Percentiles rank a stretch among this genome's conserved stretches.
These are phyloP conservation scores for Drosophila imparisetae DNA, from an alignment of 2,888 invertebrate species.

Conservation along the genomic window DNA sequence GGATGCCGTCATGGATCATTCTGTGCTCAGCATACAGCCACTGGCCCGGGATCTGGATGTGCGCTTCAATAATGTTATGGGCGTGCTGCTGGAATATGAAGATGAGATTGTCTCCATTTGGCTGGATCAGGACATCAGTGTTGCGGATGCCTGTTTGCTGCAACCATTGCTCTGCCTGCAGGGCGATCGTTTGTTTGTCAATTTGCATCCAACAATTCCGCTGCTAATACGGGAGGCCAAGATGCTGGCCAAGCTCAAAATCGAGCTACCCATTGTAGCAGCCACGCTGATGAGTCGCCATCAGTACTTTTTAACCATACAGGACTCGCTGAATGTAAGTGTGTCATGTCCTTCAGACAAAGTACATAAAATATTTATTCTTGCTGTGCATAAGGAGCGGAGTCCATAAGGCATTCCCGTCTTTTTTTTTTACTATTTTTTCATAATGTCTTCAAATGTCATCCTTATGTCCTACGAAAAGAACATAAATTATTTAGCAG, in stretches of 20 bases:
- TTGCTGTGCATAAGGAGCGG: background rate
- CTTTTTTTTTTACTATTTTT: background rate
- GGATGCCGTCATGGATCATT: conserved; percentile 91
- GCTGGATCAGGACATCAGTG: conserved; percentile 92
- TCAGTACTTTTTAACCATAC: conserved; percentile 90
- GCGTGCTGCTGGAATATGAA: conserved; percentile 90
- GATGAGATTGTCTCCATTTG: conserved; percentile 92
- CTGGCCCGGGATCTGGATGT: conserved; percentile 90
- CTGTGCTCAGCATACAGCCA: conserved; percentile 89
- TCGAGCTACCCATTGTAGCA: conserved; percentile 93
- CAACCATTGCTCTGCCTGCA: conserved; percentile 83
- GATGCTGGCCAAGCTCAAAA: conserved; percentile 91
- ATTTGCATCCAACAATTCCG: conserved; percentile 90
- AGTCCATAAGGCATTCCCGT: background rate
- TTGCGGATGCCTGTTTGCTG: conserved; percentile 84
- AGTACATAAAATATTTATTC: background rate
- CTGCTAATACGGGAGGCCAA: conserved; percentile 93
- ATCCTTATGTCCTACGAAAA: background rate
- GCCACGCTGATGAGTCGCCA: conserved; percentile 91
- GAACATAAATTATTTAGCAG: background rate
- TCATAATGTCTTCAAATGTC: background rate
- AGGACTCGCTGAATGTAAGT: conserved; percentile 90
- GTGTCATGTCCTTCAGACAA: background rate
- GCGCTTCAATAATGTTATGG: conserved; percentile 90
- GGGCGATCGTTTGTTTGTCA: conserved; percentile 89